These are phyloP conservation scores for Austrofundulus limnaeus DNA, from an alignment of 2,113 vertebrate genomes.

Conservation along the genomic window DNA sequence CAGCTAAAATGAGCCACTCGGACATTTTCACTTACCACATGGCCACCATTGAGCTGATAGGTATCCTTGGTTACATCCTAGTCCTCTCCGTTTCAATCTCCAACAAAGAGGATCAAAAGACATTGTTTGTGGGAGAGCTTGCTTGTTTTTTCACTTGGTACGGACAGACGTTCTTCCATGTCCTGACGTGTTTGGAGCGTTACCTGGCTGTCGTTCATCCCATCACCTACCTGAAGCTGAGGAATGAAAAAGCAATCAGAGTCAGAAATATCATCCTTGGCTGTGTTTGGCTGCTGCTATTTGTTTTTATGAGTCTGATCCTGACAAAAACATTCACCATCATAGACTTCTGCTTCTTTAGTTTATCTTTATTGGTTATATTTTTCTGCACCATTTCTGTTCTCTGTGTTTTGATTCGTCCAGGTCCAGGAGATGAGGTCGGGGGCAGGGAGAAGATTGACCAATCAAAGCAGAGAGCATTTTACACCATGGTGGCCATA, in stretches of 20 bases:
- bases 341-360: not conserved
- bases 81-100: too few relatives aligned
- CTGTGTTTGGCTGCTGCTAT: not conserved
- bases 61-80: not conserved
- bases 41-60: not conserved
- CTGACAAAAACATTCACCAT: not conserved
- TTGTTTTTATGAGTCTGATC: too few relatives aligned
- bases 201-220: slow-evolving; percentile 6
- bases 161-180: not conserved
- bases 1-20: not conserved
- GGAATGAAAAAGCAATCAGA: not conserved
- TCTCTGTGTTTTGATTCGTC: not conserved
- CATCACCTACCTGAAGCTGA: not conserved
- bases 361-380: not conserved
- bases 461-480: not conserved
- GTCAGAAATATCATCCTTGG: not conserved
- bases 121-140: not conserved
- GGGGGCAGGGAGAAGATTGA: not conserved
- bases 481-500: not conserved
- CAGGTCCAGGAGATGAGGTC: not conserved
- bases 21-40: not conserved
- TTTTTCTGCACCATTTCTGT: not conserved
- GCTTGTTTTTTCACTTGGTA: too few relatives aligned
- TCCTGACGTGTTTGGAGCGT: not conserved
- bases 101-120: too few relatives aligned